phyloP scores from a whole-genome alignment of 2,797 vertebrate species.

The Enteromius thamalakanensis region DNA sequence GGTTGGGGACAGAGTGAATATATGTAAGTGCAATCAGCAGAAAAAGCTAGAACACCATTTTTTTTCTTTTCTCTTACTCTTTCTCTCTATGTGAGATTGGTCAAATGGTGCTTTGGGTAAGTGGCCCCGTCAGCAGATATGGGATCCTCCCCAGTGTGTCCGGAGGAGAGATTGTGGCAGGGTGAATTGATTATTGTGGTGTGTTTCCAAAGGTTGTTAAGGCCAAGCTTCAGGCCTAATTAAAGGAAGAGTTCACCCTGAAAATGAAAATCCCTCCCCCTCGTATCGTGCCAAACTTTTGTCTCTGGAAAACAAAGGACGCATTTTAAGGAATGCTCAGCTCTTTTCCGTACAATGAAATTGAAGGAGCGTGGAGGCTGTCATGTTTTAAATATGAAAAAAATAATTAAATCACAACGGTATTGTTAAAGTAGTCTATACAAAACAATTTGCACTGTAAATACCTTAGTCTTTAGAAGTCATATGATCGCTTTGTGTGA shows the following conservation, averaged over 20 bases:
- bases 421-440: not conserved
- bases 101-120: conserved; percentile 62
- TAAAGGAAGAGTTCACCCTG: conserved; percentile 19
- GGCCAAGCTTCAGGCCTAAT: conserved; percentile 38
- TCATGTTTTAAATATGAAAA: not conserved
- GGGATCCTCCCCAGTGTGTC: conserved; percentile 66
- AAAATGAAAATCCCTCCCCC: not conserved
- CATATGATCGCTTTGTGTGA: not conserved
- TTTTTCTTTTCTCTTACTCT: conserved; percentile 59
- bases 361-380: not conserved
- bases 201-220: conserved; percentile 63
- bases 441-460: not conserved
- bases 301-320: not conserved
- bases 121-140: conserved; percentile 73
- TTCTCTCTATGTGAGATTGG: conserved; percentile 43
- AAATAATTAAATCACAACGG: not conserved
- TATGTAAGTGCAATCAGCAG: conserved; percentile 44
- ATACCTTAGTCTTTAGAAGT: not conserved
- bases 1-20: conserved; percentile 25
- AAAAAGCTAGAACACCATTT: conserved; percentile 28
- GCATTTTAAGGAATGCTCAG: not conserved
- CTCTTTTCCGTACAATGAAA: not conserved
- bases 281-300: not conserved
- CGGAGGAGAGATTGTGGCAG: conserved; percentile 63
- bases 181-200: conserved; percentile 71